Percentiles rank a stretch among this genome's conserved stretches.
Conservation (phyloP, 1,140 invertebrate species). For the Brachionus paranguensis region DNA sequence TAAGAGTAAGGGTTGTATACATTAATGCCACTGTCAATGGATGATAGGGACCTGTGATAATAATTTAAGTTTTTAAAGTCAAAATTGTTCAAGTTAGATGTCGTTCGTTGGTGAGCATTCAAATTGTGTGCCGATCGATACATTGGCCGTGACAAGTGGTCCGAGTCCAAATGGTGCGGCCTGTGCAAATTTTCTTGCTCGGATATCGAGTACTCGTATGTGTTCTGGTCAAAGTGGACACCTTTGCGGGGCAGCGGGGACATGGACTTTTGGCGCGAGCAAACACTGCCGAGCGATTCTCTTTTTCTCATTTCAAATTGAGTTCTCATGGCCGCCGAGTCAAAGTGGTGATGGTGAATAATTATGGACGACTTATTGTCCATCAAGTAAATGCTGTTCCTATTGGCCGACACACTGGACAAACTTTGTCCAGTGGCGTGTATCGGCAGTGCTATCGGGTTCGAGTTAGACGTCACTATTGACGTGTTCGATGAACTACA, state of each 20-base stretch:
- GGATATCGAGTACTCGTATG: neutral
- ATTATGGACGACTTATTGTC: conserved; percentile 32
- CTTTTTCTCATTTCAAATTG: neutral
- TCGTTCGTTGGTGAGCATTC: neutral
- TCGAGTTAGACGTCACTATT: neutral
- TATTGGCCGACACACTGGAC: conserved; percentile 1
- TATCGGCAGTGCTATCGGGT: neutral
- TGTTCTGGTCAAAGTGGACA: neutral
- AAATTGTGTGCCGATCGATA: conserved; percentile 17
- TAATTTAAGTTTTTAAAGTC: conserved; percentile 25
- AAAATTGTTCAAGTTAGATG: neutral
- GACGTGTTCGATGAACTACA: neutral
- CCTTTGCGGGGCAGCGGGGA: neutral
- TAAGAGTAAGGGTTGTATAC: conserved; percentile 8
- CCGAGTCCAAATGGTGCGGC: neutral
- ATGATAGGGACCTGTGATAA: conserved; percentile 5
- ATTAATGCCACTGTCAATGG: conserved; percentile 20
- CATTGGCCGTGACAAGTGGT: neutral
- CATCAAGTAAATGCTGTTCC: conserved; percentile 23
- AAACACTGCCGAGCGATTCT: neutral
- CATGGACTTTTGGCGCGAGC: neutral
- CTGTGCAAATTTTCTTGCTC: neutral
- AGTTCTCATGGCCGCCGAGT: neutral
- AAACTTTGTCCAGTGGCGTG: neutral
- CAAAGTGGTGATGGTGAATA: conserved; percentile 38